These are phyloP conservation scores for Drosophila sp. DNA, from an alignment of 1,140 invertebrate genomes.

Conservation along the genomic window DNA sequence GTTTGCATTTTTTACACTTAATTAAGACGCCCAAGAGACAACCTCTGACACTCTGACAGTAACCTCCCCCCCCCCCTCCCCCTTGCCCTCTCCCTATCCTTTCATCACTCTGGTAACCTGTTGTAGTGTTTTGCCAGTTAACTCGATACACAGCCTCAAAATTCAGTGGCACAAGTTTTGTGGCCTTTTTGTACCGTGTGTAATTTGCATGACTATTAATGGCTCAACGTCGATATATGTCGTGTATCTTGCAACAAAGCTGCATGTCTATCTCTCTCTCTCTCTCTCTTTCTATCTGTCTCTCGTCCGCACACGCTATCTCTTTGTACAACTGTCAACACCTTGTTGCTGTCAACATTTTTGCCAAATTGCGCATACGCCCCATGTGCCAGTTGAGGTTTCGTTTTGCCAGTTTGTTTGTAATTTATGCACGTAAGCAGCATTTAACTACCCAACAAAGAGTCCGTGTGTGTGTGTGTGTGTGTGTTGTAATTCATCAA, in stretches of 20 bases:
- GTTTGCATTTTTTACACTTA: conserved; percentile 49
- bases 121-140: conserved; percentile 25
- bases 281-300: background rate
- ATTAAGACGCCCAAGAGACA: conserved; percentile 51
- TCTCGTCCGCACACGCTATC: too few species aligned
- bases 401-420: conserved; percentile 47
- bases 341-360: conserved; percentile 50
- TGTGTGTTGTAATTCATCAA: conserved; percentile 52
- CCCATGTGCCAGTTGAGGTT: conserved; percentile 35
- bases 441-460: background rate
- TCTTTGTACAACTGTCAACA: conserved; percentile 20
- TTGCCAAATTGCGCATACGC: conserved; percentile 71
- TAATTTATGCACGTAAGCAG: conserved; percentile 72
- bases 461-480: conserved; percentile 6
- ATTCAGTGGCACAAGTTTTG: conserved; percentile 52
- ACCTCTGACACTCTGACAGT: conserved; percentile 19
- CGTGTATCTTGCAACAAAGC: conserved; percentile 45
- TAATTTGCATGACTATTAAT: conserved; percentile 12
- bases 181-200: conserved; percentile 27
- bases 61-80: background rate
- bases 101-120: background rate
- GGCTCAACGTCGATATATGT: background rate
- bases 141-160: conserved; percentile 49
- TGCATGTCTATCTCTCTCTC: conserved; percentile 39
- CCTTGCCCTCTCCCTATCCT: background rate